Evolutionary conservation across 2,888 invertebrate genomes (phyloP), one percentile per base, ranked within the genome.

Genomic region (Arctia plantaginis): DNA sequence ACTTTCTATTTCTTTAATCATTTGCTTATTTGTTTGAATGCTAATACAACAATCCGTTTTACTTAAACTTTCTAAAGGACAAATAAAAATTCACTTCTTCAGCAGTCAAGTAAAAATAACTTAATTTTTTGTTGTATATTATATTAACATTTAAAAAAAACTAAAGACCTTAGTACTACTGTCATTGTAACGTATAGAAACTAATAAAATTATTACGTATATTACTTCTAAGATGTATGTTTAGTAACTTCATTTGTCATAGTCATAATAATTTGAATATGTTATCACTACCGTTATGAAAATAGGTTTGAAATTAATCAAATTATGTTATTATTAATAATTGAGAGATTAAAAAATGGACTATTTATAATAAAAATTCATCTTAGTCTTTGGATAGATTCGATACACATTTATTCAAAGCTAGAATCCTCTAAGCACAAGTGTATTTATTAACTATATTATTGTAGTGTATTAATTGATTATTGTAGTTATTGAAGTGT

Each of bases 1-100:
- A 41, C 59, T 70, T 62, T 62, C 70, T 70, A 13, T 44, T 62
- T 3, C 20, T 62, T 27, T 41, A 44, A 70, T 30, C 20, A 30
- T 27, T 59, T 59, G 15, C 13, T 59, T 59, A 27, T 55, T 6
- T 51, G 1, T 1, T 23, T 51, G 0, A 1, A 51, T 0, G 0
- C 0, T 20, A 47, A 18, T 44, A 47, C 7, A 23, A 7, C 23
- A 1, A 7, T 51, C 1, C 10, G 20, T 51, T 51, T 51, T 51
- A 10, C 8, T 51, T 23, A 18, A 0, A 23, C n/a, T 55, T 55
- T 23, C 4, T 51, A 51, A 55, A 0, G 23, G 23, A 4, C 20
- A 18, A 47, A 47, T 6, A 44, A 18, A 15, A 20, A 18, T 47
- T 6, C 41, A 2, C 47, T 47, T 20, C 20, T 20, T 47, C 44